Conservation (phyloP, 1,140 invertebrate genomes). For the Luehdorfia chinensis region DNA sequence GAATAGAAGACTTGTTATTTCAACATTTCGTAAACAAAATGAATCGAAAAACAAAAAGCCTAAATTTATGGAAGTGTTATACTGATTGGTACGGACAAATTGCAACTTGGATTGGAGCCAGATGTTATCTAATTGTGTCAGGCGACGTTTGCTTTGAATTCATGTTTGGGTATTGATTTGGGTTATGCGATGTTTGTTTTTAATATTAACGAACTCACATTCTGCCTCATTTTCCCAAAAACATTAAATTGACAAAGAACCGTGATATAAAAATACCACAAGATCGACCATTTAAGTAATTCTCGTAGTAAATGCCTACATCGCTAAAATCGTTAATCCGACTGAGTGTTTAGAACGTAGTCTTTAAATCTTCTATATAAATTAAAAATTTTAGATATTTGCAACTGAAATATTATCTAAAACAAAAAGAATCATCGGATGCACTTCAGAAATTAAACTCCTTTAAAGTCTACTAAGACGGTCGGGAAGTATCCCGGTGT, state of each 20-base stretch:
- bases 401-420: slow-evolving; percentile 21
- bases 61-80: slow-evolving; percentile 15
- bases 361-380: too few species aligned
- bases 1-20: too few species aligned
- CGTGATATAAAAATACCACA: too few species aligned
- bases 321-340: too few species aligned
- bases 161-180: slow-evolving; percentile 13
- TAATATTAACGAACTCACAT: slow-evolving; percentile 1
- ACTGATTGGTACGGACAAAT: slow-evolving; percentile 18
- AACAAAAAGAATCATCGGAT: slow-evolving; percentile 10
- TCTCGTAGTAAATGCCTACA: too few species aligned
- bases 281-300: too few species aligned
- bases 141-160: slow-evolving; percentile 15
- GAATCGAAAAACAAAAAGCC: slow-evolving; percentile 11
- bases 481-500: slow-evolving; percentile 30
- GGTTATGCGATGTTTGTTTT: slow-evolving; percentile 13
- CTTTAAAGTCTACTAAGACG: slow-evolving; percentile 28
- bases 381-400: not conserved
- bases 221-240: not conserved
- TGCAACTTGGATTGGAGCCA: slow-evolving; percentile 17
- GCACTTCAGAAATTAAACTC: slow-evolving; percentile 18
- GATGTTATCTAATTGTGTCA: slow-evolving; percentile 17
- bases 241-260: too few species aligned
- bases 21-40: slow-evolving; percentile 6
- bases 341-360: too few species aligned